Conservation (phyloP, 2,797 vertebrate species). For the Hemitrygon akajei region DNA sequence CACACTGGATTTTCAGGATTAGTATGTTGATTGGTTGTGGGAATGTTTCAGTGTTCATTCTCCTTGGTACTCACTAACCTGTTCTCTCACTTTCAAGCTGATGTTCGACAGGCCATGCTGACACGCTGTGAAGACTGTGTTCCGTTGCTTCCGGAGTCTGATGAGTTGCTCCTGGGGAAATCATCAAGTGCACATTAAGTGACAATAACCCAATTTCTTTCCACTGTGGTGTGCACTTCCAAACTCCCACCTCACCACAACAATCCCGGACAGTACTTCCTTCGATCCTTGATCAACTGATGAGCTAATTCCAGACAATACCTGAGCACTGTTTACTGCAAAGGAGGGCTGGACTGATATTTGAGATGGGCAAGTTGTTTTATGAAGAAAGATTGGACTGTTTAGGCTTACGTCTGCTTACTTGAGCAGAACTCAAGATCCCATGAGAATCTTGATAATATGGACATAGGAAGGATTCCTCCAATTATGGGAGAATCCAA, state of each 20-base stretch:
- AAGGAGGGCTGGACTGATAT: no score
- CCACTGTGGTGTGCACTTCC: no score
- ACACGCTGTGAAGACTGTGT: constrained; percentile 92
- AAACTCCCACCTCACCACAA: no score
- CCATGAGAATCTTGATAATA: no score
- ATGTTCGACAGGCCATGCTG: constrained; percentile 96
- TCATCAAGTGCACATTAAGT: background rate
- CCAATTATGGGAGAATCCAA: no score
- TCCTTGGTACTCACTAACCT: constrained; percentile 60
- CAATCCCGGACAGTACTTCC: background rate
- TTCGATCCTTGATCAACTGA: background rate
- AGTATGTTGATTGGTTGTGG: background rate
- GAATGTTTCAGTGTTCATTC: background rate
- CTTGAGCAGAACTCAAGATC: no score
- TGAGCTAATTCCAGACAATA: background rate
- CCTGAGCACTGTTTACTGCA: background rate
- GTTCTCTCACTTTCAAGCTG: constrained; percentile 93
- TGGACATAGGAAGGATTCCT: no score
- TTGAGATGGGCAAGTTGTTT: no score
- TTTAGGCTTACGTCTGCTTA: no score
- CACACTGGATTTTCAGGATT: background rate
- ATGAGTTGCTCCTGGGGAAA: constrained; percentile 79
- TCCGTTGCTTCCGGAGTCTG: constrained; percentile 88
- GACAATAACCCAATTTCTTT: background rate
- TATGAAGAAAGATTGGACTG: no score